phyloP scores from a whole-genome alignment of 2,888 invertebrate species.

The Ceratothoa steindachneri region DNA sequence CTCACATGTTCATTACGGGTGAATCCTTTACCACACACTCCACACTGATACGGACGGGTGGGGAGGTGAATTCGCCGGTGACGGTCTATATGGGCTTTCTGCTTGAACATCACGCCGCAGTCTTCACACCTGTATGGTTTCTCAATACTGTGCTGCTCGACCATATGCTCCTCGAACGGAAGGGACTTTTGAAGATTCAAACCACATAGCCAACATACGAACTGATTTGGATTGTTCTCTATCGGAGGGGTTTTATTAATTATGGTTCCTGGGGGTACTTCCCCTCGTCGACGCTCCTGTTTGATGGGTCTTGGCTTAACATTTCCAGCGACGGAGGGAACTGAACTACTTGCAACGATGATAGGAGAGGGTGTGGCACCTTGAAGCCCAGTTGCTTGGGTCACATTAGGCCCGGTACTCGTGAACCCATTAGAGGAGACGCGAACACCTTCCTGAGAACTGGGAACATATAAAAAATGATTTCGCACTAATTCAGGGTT shows the following conservation, averaged over 20 bases:
- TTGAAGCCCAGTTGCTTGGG: neutral
- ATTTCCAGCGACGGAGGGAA: neutral
- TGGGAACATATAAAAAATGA: conserved; percentile 47
- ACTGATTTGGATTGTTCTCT: conserved; percentile 76
- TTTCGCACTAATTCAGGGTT: conserved; percentile 46
- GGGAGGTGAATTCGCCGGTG: conserved; percentile 49
- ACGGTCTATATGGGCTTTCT: conserved; percentile 49
- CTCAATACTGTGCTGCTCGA: conserved; percentile 65
- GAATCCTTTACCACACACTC: conserved; percentile 55
- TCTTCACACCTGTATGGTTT: conserved; percentile 81
- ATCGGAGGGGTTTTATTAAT: conserved; percentile 59
- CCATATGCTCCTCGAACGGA: conserved; percentile 60
- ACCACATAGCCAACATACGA: conserved; percentile 53
- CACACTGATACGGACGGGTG: conserved; percentile 52
- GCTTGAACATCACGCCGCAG: conserved; percentile 78
- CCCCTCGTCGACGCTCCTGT: conserved; percentile 32
- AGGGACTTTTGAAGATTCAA: conserved; percentile 61
- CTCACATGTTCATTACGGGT: conserved; percentile 77
- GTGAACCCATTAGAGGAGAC: conserved; percentile 44
- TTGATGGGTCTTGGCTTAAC: conserved; percentile 18
- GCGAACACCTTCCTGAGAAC: conserved; percentile 42
- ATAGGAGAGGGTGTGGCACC: neutral
- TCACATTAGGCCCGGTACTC: conserved; percentile 19
- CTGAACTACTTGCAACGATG: conserved; percentile 8
- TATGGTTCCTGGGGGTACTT: conserved; percentile 38